Evolutionary conservation across 1,140 invertebrate genomes (phyloP).

Genomic region (Scaptomyza hsui): DNA sequence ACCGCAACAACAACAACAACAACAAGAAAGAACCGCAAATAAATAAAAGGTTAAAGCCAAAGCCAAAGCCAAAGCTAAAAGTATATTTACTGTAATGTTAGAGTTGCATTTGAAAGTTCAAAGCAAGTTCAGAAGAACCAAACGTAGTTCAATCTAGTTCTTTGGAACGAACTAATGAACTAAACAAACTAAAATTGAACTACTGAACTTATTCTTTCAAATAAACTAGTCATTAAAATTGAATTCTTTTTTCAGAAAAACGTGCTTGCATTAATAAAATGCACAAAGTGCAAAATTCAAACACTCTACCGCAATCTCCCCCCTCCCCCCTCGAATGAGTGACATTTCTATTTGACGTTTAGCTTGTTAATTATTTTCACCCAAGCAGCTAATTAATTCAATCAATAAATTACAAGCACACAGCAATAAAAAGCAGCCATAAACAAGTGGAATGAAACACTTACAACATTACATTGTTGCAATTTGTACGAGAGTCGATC

Average conservation of each 20-base stretch:
- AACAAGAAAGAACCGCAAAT: constrained; percentile 52
- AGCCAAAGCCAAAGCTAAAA: constrained; percentile 15
- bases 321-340: not conserved
- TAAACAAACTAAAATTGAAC: too few relatives aligned
- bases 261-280: constrained; percentile 29
- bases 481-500: not conserved
- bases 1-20: constrained; percentile 12
- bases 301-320: not conserved
- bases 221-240: too few relatives aligned
- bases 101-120: too few relatives aligned
- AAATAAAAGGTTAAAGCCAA: constrained; percentile 51
- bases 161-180: too few relatives aligned
- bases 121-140: too few relatives aligned
- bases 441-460: constrained; percentile 9
- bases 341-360: constrained; percentile 14
- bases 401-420: constrained; percentile 3
- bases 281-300: not conserved
- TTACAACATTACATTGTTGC: not conserved
- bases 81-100: not conserved
- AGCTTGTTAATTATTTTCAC: constrained; percentile 36
- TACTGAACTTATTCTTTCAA: too few relatives aligned
- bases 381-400: constrained; percentile 9
- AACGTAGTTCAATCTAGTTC: too few relatives aligned
- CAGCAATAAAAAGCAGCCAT: not conserved
- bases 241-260: too few relatives aligned